phyloP scores from a whole-genome alignment of 2,797 vertebrate species.

The Sebastes cheni region DNA sequence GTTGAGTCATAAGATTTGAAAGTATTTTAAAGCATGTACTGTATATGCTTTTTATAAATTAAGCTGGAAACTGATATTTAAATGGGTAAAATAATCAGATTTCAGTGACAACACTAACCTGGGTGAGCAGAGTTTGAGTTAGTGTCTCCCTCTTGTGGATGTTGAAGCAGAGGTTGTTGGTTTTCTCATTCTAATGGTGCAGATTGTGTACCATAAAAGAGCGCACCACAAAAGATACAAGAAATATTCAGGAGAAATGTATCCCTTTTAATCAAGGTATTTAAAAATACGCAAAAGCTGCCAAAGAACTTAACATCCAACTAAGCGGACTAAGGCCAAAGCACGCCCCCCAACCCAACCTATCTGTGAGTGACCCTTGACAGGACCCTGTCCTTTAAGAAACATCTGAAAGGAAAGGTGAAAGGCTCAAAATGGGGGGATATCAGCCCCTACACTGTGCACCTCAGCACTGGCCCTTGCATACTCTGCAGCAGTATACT shows the following conservation, averaged over 20 bases:
- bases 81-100: neutral
- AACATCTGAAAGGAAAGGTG: neutral
- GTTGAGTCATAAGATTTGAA: neutral
- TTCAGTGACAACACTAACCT: neutral
- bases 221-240: neutral
- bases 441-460: neutral
- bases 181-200: neutral
- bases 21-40: neutral
- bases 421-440: neutral
- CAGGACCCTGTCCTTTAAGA: neutral
- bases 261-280: neutral
- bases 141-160: slow-evolving; percentile 44
- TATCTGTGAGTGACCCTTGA: neutral
- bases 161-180: neutral
- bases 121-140: neutral
- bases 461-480: neutral
- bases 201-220: neutral
- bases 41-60: neutral
- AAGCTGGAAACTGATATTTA: neutral
- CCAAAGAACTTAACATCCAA: neutral
- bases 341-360: neutral
- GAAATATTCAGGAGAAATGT: neutral
- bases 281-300: neutral
- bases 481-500: neutral
- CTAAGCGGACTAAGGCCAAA: neutral